Evolutionary conservation across 2,113 vertebrate species (phyloP).

Genomic region (Suricata suricatta): DNA sequence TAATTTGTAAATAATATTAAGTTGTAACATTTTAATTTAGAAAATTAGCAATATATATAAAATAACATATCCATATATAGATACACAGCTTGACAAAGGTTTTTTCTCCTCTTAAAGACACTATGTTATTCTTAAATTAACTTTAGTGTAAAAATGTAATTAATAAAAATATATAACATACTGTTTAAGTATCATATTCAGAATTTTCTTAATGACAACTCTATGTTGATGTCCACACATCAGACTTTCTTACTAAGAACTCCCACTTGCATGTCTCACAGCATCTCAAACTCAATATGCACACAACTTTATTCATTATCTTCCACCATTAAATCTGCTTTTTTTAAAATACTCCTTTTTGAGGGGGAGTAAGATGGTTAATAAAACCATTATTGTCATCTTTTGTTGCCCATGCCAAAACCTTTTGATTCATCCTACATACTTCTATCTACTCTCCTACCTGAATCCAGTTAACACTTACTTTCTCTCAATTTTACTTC

Average conservation of each 20-base stretch:
- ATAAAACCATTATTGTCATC: background rate
- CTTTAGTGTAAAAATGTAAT: background rate
- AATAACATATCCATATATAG: background rate
- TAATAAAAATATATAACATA: background rate
- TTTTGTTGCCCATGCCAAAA: background rate
- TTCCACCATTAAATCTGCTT: background rate
- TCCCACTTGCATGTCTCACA: background rate
- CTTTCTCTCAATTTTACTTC: background rate
- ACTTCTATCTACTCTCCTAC: background rate
- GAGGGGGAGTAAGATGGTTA: background rate
- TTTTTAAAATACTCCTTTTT: background rate
- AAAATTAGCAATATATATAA: background rate
- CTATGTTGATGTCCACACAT: background rate
- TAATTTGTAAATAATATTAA: background rate
- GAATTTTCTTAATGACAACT: background rate
- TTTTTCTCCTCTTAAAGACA: background rate
- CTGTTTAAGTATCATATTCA: background rate
- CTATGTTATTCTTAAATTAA: background rate
- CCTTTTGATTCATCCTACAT: background rate
- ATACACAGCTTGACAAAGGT: background rate
- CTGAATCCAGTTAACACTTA: background rate
- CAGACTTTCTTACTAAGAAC: background rate
- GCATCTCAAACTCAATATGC: background rate
- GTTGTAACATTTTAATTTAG: background rate
- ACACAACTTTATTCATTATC: background rate